Evolutionary conservation across 92 coral and sea anemone genomes (phyloP), one percentile per base, ranked within the genome.

Genomic region (Bergia puertoricense): DNA sequence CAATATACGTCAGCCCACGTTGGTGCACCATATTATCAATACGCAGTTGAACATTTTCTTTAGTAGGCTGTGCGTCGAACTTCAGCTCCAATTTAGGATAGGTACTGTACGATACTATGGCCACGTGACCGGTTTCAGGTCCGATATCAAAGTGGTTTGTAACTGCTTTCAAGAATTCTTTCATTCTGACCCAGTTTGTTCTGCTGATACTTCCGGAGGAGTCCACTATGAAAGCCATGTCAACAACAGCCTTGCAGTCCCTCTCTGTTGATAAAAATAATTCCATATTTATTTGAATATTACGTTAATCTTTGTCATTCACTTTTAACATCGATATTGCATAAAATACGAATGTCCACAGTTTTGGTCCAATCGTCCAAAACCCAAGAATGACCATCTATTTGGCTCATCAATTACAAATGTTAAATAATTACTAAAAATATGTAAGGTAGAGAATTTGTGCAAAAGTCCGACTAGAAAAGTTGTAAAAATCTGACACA

Each of bases 61-160:
- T 80, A 80, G 69, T 80, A 37, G 54, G 68, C 68, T 54, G 68
- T 80, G 83, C 68, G 36, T 80, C 16, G 36, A 80, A 80, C 71
- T 23, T 23, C 16, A 80, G 69, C 71, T 80, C 83, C 83, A 80
- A 15, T 37, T 80, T 80, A 38, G 83, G 83, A 5, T 30, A 0
- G 38, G 18, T 80, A 16, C 83, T 80, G 68, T 80, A 80, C 57
- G 83, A 80, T 10, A 80, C 83, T 37, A 80, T 50, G n/a, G 83
- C 83, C 69, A 80, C 83, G 16, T 80, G 83, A 54, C 71, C 83
- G 42, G 83, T 80, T 9, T 36, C 83, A 20, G 83, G 83, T 18
- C 83, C 83, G n/a, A 80, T 80, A 80, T 80, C 57, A 77, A 77
- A 77, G 9, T 77, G 81, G 30, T 20, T 46, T n/a, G 46, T 46